phyloP scores from a whole-genome alignment of 2,113 vertebrate genomes.

The Callaeas wilsoni region DNA sequence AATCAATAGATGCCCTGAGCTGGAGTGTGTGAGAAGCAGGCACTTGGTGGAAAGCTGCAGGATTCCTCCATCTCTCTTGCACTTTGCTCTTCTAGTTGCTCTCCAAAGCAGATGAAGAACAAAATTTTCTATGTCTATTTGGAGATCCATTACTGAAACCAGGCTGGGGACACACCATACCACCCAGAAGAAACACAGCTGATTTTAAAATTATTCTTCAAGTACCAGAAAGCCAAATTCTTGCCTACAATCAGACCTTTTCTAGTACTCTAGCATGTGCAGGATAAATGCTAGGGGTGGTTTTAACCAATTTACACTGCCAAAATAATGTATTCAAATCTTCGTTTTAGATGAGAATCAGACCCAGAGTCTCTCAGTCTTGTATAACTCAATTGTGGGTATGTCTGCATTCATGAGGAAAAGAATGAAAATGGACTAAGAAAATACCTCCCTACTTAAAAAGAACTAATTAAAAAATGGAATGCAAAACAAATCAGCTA shows the following conservation, averaged over 20 bases:
- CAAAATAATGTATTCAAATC: neutral
- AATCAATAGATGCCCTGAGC: neutral
- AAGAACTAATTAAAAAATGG: conserved; percentile 40
- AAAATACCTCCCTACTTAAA: conserved; percentile 16
- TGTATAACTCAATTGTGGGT: neutral
- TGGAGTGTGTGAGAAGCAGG: neutral
- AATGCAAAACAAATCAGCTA: conserved; percentile 57
- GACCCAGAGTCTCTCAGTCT: neutral
- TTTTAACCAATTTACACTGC: neutral
- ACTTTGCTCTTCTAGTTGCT: neutral
- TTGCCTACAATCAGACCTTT: neutral
- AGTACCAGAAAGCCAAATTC: neutral
- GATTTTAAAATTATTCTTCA: neutral
- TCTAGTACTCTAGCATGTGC: neutral
- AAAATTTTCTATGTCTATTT: neutral
- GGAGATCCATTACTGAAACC: neutral
- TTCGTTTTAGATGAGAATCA: neutral
- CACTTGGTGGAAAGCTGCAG: neutral
- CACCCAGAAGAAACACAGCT: neutral
- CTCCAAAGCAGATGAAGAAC: neutral
- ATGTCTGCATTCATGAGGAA: neutral
- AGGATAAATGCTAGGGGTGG: neutral
- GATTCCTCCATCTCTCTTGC: neutral
- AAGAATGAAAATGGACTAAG: conserved; percentile 25
- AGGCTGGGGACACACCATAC: neutral